Evolutionary conservation across 2,888 invertebrate genomes (phyloP).

Genomic region (Scrobipalpa atriplicella): DNA sequence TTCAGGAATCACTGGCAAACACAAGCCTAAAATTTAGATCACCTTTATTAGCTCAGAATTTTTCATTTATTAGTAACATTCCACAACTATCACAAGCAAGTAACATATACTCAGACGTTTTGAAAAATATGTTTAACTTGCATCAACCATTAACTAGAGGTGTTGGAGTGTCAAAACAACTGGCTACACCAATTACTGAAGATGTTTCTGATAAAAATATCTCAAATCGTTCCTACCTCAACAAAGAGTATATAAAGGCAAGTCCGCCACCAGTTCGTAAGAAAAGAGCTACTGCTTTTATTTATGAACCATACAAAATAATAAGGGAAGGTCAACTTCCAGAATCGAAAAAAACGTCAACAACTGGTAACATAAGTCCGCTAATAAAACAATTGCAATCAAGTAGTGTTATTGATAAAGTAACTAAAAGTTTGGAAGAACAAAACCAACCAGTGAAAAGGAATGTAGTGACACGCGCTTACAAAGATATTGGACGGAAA

Average conservation of each 20-base stretch:
- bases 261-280: constrained; percentile 44
- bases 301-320: constrained; percentile 78
- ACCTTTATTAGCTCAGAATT: constrained; percentile 21
- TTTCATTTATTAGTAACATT: constrained; percentile 27
- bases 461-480: constrained; percentile 50
- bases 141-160: constrained; percentile 27
- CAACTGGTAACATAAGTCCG: constrained; percentile 68
- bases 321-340: constrained; percentile 67
- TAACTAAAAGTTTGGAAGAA: constrained; percentile 51
- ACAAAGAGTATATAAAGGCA: constrained; percentile 50
- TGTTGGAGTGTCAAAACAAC: not conserved
- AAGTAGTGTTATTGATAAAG: constrained; percentile 64
- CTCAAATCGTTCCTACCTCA: constrained; percentile 45
- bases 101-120: constrained; percentile 73
- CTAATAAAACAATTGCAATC: constrained; percentile 71
- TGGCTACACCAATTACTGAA: not conserved
- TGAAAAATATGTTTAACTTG: constrained; percentile 64
- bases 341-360: constrained; percentile 71
- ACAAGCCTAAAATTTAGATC: constrained; percentile 36
- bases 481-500: constrained; percentile 67
- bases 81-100: constrained; percentile 44
- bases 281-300: constrained; percentile 64
- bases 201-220: constrained; percentile 34
- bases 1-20: constrained; percentile 39
- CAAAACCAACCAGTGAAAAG: constrained; percentile 55